Base-by-base conservation (phyloP, 1,140 invertebrate species). In the Orchesella cincta region DNA sequence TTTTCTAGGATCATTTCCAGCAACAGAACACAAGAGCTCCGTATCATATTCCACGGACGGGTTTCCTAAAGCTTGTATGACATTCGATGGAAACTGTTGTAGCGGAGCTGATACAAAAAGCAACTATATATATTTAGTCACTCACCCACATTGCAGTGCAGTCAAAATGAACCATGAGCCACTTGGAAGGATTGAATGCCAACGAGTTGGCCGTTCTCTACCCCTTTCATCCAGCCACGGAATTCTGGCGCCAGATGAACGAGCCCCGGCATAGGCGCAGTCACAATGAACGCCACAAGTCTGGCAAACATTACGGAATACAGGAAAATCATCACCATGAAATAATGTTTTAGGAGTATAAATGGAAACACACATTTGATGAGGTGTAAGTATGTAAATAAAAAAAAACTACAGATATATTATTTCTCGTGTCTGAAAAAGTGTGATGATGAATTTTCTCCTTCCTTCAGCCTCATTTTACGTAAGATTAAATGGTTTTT, bases 81-180 rank as follows among this genome's bases (percentile, higher is more conserved):
- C 39, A 46, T 46, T 46, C 39, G 8, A 12, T 46, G 39, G 20
- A 46, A 74, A 16, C 57, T 26, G n/a, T n/a, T n/a, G n/a, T n/a
- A n/a, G n/a, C n/a, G n/a, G n/a, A n/a, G n/a, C n/a, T n/a, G n/a
- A n/a, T n/a, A n/a, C n/a, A n/a, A n/a, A n/a, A n/a, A n/a, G n/a
- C n/a, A n/a, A n/a, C n/a, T n/a, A n/a, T n/a, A n/a, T n/a, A n/a
- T n/a, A n/a, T n/a, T n/a, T n/a, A n/a, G n/a, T n/a, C n/a, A n/a
- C n/a, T 87, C 87, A 87, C 93, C 95, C 96, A 98, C 93, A 98
- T 93, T 1, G 94, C 95, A 0, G 95, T 98, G 83, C 96, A 98
- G 85, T 98, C 97, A n/a, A n/a, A 98, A 85, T 98, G 94, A 1
- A 98, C 94, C 94, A 98, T 95, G 82, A 98, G 88, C 97, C 97